Base-by-base conservation (phyloP, 1,140 invertebrate species). In the Drosophila chauvacae region DNA sequence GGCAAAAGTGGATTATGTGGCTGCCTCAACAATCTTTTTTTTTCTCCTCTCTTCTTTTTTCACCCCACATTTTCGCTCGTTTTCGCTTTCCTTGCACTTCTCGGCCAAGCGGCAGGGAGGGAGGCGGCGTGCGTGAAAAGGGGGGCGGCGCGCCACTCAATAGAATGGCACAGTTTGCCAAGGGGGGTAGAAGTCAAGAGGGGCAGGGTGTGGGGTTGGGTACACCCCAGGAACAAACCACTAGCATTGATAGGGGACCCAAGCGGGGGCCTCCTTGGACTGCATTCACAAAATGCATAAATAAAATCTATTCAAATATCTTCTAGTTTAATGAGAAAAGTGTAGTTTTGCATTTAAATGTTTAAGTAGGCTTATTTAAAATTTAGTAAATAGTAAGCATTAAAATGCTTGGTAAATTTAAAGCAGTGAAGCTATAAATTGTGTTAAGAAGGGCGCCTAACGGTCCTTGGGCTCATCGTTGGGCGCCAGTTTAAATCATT, bases 1-100 rank as follows among this genome's bases (percentile, higher is more conserved):
- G 51, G 55, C 56, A 84, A 84, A 88, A 90, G 85, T 88, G 84
- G 85, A 90, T 88, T 84, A 84, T 87, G 83, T 80, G 83, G 84
- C 76, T 73, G 80, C 62, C 61, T 81, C 76, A 60, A 72, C 55
- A 44, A 72, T 68, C 63, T 77, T 77, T 58, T 65, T 50, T 50
- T 77, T 58, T 58, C 62, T 55, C 37, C 28, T 64, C 20, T 62
- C 14, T 58, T 37, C 57, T 72, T 48, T 62, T 50, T 58, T 73
- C 64, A 60, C 57, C 58, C 51, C 65, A 60, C 45, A 63, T 63
- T 74, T 73, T 62, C 35, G 70, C 42, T 66, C 73, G 61, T 76
- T 76, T 76, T 75, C 53, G 71, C 71, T 64, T 75, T 76, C 72
- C 62, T 76, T 66, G 62, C 72, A 76, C 53, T 66, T 56, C 71